Base-by-base conservation (phyloP, 2,113 vertebrate species). In the Hemibates koningsi region DNA sequence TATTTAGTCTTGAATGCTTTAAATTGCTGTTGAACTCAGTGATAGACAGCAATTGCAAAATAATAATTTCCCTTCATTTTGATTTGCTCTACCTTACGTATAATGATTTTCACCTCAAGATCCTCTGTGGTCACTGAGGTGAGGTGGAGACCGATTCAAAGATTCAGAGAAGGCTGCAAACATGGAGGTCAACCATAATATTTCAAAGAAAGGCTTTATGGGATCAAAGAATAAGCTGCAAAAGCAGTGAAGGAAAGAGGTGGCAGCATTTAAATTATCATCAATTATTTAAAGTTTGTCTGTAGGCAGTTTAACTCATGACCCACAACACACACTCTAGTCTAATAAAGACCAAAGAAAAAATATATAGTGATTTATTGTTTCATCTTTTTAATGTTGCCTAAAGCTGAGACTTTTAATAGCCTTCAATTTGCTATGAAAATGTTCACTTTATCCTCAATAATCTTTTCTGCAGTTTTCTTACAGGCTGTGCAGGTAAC, bases 21-120 rank as follows among this genome's bases (percentile, higher is more conserved):
- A 54, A 89, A 92, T 92, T 63, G 8, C 41, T 52, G 48, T 56
- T 91, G 85, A 91, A 93, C 53, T 87, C 57, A 14, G 48, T 53
- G 90, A 91, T 87, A 82, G 79, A 38, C 76, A 57, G 61, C 82
- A 71, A 73, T 92, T 91, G 34, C 34, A 63, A 63, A 84, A 89
- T 52, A 43, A 78, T 34, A 7, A 52, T 32, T 34, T 78, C 45
- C 45, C 4, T 52, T 78, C 57, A 38, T 56, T 86, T 68, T 71
- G 29, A 52, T 83, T 63, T 41, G 53, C 71, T 66, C 24, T 19
- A 7, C n/a, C 61, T 73, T 57, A 21, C 4, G 7, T 56, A 11
- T 43, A 54, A 16, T 63, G 19, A 48, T 21, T 73, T 27, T 27
- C 8, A 81, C 14, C 21, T 19, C n/a, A 29, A 43, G 24, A 7